Evolutionary conservation across 2,888 invertebrate genomes (phyloP).

Genomic region (Acrocera orbiculus): DNA sequence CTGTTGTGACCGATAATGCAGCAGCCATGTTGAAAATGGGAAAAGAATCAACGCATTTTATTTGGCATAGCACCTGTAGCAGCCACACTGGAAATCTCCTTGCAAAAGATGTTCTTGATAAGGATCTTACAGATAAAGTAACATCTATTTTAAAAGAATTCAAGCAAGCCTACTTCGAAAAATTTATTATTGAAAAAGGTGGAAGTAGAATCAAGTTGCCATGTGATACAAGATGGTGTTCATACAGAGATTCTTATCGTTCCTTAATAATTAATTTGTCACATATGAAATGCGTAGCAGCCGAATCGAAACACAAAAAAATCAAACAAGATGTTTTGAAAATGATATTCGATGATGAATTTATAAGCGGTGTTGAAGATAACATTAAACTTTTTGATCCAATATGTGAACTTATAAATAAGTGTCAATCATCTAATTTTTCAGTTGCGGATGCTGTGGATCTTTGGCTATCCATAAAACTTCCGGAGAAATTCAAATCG

Average conservation of each 20-base stretch:
- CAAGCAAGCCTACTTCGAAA: constrained; percentile 10
- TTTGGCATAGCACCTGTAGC: constrained; percentile 15
- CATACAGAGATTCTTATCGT: constrained; percentile 3
- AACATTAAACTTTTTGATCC: constrained; percentile 6
- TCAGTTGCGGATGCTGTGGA: constrained; percentile 5
- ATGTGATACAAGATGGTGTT: no score
- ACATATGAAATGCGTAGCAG: constrained; percentile 1
- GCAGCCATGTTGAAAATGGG: constrained; percentile 14
- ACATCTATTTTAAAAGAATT: constrained; percentile 9
- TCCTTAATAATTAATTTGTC: constrained; percentile 5
- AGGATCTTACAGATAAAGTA: constrained; percentile 9
- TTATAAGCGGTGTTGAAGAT: constrained; percentile 5
- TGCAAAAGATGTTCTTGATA: constrained; percentile 12
- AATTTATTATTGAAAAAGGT: constrained; percentile 6
- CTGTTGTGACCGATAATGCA: constrained; percentile 16
- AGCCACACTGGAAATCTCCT: constrained; percentile 15
- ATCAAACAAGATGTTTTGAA: background rate
- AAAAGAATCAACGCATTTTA: constrained; percentile 9
- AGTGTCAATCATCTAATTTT: constrained; percentile 3
- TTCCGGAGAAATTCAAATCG: constrained; percentile 3
- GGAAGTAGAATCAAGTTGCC: constrained; percentile 9
- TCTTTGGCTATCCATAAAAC: constrained; percentile 6
- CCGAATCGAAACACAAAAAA: constrained; percentile 2
- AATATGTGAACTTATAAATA: constrained; percentile 6
- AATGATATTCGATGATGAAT: constrained; percentile 5